Percentiles rank a stretch among this genome's conserved stretches.
Conservation (phyloP, 2,113 vertebrate genomes). For the Pristiophorus japonicus region DNA sequence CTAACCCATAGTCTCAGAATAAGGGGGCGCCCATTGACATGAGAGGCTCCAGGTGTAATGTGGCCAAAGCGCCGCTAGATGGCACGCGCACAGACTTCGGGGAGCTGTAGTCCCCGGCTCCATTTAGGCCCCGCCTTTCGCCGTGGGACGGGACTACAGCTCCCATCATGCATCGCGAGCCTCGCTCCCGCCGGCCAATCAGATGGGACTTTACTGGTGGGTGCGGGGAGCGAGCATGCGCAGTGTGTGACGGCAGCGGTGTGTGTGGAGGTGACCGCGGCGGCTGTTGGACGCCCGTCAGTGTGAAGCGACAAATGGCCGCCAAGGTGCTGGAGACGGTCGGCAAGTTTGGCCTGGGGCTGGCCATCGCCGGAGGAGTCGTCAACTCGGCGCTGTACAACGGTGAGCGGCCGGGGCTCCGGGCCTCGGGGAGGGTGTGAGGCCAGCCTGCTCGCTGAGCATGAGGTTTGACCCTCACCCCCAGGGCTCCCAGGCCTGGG, state of each 20-base stretch:
- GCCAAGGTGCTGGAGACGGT: constrained; percentile 83
- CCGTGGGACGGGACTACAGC: neutral
- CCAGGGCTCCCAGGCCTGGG: no score
- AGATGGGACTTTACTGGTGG: neutral
- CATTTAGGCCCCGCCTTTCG: no score
- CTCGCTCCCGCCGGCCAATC: neutral
- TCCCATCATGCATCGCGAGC: neutral
- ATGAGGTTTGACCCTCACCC: no score
- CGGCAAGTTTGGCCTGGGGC: constrained; percentile 84
- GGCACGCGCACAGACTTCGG: neutral
- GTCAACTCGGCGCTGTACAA: constrained; percentile 93
- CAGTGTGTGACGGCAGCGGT: no score
- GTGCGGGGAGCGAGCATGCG: neutral
- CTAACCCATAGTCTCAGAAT: no score
- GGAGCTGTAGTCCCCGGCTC: neutral
- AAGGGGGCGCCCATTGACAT: no score
- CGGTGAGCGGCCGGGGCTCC: constrained; percentile 57
- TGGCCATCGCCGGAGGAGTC: constrained; percentile 79
- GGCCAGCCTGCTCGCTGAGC: no score
- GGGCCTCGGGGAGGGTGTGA: no score
- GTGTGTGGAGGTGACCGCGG: constrained; percentile 16
- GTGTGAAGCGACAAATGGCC: neutral
- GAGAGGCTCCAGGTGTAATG: neutral
- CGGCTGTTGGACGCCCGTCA: no score
- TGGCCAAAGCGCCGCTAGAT: neutral